These are phyloP conservation scores for Sphenodon punctatus DNA, from an alignment of 2,797 vertebrate genomes.

Conservation along the genomic window DNA sequence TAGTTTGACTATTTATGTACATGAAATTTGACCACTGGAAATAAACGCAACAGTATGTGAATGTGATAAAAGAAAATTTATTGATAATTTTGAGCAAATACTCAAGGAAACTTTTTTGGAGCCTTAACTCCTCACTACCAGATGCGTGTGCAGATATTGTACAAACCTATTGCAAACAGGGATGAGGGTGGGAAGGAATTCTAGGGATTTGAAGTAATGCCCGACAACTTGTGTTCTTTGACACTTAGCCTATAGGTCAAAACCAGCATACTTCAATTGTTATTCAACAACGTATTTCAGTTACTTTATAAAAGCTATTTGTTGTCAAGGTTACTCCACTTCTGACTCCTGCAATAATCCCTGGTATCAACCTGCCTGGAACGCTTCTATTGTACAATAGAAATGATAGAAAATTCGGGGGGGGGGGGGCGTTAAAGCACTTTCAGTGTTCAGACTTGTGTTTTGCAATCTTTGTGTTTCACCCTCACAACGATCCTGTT, in stretches of 20 bases:
- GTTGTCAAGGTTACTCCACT: neutral
- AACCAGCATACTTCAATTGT: neutral
- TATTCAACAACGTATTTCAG: fast-evolving
- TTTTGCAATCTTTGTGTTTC: no score
- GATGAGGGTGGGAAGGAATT: neutral
- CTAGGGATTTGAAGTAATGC: neutral
- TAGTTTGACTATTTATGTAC: neutral
- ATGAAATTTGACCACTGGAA: neutral
- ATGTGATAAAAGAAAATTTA: neutral
- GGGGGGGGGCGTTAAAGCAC: no score
- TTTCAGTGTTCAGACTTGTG: no score
- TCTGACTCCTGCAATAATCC: neutral
- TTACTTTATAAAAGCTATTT: neutral
- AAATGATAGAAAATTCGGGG: neutral
- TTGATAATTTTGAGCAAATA: neutral
- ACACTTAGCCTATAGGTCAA: neutral
- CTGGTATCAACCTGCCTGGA: neutral
- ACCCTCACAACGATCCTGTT: no score
- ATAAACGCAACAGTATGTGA: neutral
- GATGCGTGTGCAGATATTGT: neutral
- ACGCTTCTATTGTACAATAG: neutral
- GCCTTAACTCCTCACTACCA: neutral
- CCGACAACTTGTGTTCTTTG: neutral
- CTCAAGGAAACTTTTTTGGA: neutral
- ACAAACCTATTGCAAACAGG: no score